Evolutionary conservation across 1,140 invertebrate species (phyloP).

Genomic region (Brachionus calyciflorus): DNA sequence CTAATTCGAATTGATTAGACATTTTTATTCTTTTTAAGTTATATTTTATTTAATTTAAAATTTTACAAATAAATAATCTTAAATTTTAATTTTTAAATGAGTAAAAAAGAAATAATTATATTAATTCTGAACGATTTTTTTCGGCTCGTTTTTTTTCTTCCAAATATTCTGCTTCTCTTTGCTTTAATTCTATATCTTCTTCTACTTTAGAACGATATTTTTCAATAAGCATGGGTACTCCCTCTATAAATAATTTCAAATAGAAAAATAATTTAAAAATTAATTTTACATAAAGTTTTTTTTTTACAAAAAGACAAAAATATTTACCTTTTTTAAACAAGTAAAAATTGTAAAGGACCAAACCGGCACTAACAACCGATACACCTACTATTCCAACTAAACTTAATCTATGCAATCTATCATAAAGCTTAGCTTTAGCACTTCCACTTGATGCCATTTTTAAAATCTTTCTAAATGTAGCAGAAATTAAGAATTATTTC

Average conservation of each 20-base stretch:
- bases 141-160: neutral
- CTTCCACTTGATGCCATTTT: neutral
- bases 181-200: constrained; percentile 45
- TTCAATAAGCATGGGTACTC: constrained; percentile 45
- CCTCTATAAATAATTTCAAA: constrained; percentile 7
- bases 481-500: too few relatives aligned
- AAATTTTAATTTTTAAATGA: neutral
- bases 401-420: constrained; percentile 33
- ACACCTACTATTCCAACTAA: neutral
- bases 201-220: constrained; percentile 45
- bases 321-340: constrained; percentile 46
- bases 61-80: neutral
- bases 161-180: constrained; percentile 37
- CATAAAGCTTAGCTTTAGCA: constrained; percentile 16
- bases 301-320: constrained; percentile 21
- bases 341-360: constrained; percentile 35
- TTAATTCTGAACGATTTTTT: constrained; percentile 7
- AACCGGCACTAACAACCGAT: constrained; percentile 9
- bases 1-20: constrained; percentile 3
- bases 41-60: neutral
- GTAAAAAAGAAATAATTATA: constrained; percentile 1
- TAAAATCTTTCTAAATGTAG: too few relatives aligned
- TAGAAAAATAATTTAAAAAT: neutral
- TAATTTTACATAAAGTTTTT: neutral
- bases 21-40: too few relatives aligned